Evolutionary conservation across 2,113 vertebrate genomes (phyloP).

Genomic region (Tricholaema leucomelas): DNA sequence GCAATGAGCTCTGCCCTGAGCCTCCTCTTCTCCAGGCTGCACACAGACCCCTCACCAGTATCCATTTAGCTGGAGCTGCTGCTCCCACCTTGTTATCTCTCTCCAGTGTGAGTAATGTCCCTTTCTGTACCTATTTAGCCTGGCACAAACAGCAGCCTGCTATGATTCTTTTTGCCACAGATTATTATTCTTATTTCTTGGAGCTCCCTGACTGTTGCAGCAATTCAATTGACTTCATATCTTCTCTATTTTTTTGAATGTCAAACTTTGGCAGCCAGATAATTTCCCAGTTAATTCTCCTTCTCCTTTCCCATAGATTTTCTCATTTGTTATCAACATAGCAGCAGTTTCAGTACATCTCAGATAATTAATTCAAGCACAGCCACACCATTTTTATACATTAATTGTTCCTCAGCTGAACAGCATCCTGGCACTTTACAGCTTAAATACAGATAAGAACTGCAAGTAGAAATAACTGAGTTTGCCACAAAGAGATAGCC

Average conservation of each 20-base stretch:
- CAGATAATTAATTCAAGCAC: neutral
- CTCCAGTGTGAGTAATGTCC: neutral
- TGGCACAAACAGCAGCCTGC: neutral
- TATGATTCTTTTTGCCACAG: neutral
- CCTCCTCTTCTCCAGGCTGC: no score
- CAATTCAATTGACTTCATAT: neutral
- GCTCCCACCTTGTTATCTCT: neutral
- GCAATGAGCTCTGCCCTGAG: no score
- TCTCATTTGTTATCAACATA: neutral
- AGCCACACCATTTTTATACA: neutral
- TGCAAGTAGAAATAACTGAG: neutral
- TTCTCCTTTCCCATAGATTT: neutral
- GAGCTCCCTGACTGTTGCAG: neutral
- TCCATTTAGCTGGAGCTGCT: neutral
- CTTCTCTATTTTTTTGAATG: neutral
- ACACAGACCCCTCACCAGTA: neutral
- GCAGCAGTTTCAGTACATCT: neutral
- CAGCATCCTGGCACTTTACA: neutral
- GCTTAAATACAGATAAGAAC: neutral
- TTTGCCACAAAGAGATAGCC: neutral
- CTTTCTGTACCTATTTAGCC: neutral
- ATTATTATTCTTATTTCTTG: neutral
- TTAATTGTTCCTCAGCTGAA: neutral
- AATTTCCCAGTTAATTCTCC: neutral
- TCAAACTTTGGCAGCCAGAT: neutral